Evolutionary conservation across 2,113 vertebrate species (phyloP), one percentile per base, ranked within the genome.

Genomic region (crab-eating macaque (Macaca fascicularis)): DNA sequence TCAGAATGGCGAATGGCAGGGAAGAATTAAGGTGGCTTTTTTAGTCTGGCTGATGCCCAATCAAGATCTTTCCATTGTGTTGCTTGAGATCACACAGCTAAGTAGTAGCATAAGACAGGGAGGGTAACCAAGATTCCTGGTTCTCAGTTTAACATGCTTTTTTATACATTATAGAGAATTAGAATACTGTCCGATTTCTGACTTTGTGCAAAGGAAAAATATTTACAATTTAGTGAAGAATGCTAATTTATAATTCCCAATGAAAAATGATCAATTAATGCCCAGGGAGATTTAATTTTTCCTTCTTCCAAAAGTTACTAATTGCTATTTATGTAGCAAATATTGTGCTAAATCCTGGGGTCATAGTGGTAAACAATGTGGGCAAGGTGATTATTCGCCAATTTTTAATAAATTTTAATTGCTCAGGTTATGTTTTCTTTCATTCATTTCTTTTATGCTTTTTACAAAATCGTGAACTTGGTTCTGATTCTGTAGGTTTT

Each of bases 401-500:
- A 12, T 61, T 64, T 72, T 55, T n/a, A 45, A 43, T 74, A 61
- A 8, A 80, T 93, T 81, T 43, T 78, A 82, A n/a, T 79, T 55
- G 27, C 16, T 61, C n/a, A 52, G 22, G 20, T 69, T 40, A 48
- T 67, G 72, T 64, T 69, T 69, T n/a, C 75, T 84, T 43, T 85
- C 19, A n/a, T 48, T 17, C 27, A 20, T 48, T 57, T n/a, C 22
- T 78, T 88, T 89, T 11, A 61, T 4, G 74, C 3, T 75, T 35
- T 84, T 80, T 27, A 82, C 13, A 40, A 64, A 64, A 25, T 61
- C 27, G 3, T 6, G 7, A 81, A 93, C 19, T 64, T 75, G 3
- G 11, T 94, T 91, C 38, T 94, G 45, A 45, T 85, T 72, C 64
- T 76, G 4, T 81, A 48, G 40, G n/a, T 4, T 96, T 97, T 80